These are phyloP conservation scores for Drosophila prosaltans DNA, from an alignment of 1,140 invertebrate species.

Conservation along the genomic window DNA sequence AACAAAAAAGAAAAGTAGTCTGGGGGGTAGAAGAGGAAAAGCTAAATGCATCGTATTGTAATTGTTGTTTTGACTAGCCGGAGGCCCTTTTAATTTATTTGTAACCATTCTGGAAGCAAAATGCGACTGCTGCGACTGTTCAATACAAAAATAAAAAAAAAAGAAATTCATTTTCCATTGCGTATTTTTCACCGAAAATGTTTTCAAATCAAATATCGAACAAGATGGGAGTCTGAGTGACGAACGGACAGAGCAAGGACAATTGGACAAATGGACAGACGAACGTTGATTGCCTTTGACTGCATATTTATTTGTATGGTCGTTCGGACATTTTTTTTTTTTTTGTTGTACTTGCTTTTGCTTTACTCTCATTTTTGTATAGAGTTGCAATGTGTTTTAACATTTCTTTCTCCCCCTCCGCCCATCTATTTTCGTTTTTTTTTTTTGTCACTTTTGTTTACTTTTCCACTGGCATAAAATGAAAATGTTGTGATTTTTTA, in stretches of 20 bases:
- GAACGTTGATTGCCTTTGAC: slow-evolving; percentile 25
- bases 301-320: slow-evolving; percentile 27
- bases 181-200: slow-evolving; percentile 25
- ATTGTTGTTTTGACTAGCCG: slow-evolving; percentile 20
- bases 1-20: not conserved
- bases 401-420: not conserved
- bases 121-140: slow-evolving; percentile 16
- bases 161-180: slow-evolving; percentile 28
- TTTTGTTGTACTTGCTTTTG: slow-evolving; percentile 1
- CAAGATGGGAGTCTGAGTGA: slow-evolving; percentile 1
- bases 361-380: slow-evolving; percentile 5
- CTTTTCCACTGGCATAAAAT: slow-evolving; percentile 19
- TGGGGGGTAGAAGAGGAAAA: not conserved
- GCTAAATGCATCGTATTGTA: slow-evolving; percentile 16
- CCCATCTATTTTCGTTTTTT: not conserved
- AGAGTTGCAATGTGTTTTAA: slow-evolving; percentile 11
- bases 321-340: slow-evolving; percentile 1
- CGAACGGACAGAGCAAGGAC: not conserved
- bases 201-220: slow-evolving; percentile 32
- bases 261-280: slow-evolving; percentile 1
- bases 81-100: slow-evolving; percentile 27
- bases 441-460: slow-evolving; percentile 25
- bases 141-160: slow-evolving; percentile 15
- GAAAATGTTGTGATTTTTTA: slow-evolving; percentile 17
- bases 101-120: slow-evolving; percentile 16